Conservation (phyloP, 2,888 invertebrate species). For the Brachyptera risi region DNA sequence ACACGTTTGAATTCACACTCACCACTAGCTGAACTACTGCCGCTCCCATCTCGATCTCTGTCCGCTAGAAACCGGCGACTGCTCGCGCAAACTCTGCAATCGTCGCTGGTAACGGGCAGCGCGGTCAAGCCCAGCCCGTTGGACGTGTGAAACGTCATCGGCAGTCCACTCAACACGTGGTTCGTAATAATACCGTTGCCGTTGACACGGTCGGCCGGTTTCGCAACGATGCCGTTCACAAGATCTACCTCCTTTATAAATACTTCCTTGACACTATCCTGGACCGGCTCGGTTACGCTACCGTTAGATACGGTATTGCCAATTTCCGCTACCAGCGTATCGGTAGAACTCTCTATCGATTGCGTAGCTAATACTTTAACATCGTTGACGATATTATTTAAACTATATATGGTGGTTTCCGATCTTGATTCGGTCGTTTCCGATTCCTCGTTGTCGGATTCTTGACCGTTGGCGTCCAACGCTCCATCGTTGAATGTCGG, state of each 20-base stretch:
- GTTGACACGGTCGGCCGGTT: slow-evolving; percentile 30
- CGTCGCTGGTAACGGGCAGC: slow-evolving; percentile 39
- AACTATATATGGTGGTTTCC: slow-evolving; percentile 31
- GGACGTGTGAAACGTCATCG: slow-evolving; percentile 35
- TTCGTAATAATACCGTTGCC: too few relatives aligned
- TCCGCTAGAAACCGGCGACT: slow-evolving; percentile 41
- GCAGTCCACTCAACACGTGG: slow-evolving; percentile 30
- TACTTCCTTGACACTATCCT: slow-evolving; percentile 31
- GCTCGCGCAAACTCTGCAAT: slow-evolving; percentile 43
- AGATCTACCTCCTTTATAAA: slow-evolving; percentile 27
- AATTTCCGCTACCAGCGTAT: slow-evolving; percentile 46
- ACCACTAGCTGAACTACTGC: slow-evolving; percentile 28
- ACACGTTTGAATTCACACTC: too few relatives aligned
- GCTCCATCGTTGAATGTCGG: too few relatives aligned
- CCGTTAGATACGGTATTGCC: slow-evolving; percentile 26
- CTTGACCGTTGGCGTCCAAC: too few relatives aligned
- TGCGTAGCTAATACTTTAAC: slow-evolving; percentile 35
- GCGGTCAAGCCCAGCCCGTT: slow-evolving; percentile 34
- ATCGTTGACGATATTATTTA: background rate
- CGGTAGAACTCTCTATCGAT: slow-evolving; percentile 53
- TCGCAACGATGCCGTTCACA: slow-evolving; percentile 31
- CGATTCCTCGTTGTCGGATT: slow-evolving; percentile 35
- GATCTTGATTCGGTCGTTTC: slow-evolving; percentile 33
- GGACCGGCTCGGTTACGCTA: slow-evolving; percentile 37
- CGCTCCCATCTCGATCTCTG: slow-evolving; percentile 37